These are phyloP conservation scores for Aleiodes testaceus DNA, from an alignment of 2,888 invertebrate genomes.

Conservation along the genomic window DNA sequence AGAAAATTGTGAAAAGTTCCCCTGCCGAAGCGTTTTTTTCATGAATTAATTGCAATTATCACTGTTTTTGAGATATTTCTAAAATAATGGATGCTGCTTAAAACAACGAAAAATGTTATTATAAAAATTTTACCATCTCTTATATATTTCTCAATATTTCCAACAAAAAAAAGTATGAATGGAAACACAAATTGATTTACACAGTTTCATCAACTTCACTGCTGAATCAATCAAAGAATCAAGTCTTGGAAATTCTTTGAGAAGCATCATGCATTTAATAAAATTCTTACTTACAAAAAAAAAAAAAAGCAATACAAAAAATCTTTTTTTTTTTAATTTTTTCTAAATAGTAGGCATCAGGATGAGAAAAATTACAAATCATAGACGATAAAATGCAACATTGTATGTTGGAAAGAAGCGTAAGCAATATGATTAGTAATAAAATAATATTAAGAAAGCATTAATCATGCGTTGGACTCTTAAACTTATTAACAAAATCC, in stretches of 20 bases:
- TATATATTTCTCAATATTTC: too few relatives aligned
- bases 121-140: too few relatives aligned
- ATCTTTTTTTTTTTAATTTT: neutral
- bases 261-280: conserved; percentile 22
- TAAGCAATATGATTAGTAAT: neutral
- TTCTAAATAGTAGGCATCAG: neutral
- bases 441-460: neutral
- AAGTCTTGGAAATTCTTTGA: neutral
- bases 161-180: too few relatives aligned
- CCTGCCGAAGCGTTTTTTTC: too few relatives aligned
- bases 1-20: too few relatives aligned
- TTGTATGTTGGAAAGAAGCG: neutral
- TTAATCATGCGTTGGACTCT: conserved; percentile 3
- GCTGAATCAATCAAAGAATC: neutral
- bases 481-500: conserved; percentile 10
- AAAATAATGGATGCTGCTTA: too few relatives aligned
- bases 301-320: conserved; percentile 8
- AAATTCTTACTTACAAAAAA: conserved; percentile 11
- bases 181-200: too few relatives aligned
- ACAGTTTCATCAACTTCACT: neutral
- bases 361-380: neutral
- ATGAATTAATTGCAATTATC: too few relatives aligned
- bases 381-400: neutral
- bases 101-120: too few relatives aligned
- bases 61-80: too few relatives aligned